Evolutionary conservation across 2,113 vertebrate genomes (phyloP), one percentile per base, ranked within the genome.

Genomic region (Neopipo cinnamomea): DNA sequence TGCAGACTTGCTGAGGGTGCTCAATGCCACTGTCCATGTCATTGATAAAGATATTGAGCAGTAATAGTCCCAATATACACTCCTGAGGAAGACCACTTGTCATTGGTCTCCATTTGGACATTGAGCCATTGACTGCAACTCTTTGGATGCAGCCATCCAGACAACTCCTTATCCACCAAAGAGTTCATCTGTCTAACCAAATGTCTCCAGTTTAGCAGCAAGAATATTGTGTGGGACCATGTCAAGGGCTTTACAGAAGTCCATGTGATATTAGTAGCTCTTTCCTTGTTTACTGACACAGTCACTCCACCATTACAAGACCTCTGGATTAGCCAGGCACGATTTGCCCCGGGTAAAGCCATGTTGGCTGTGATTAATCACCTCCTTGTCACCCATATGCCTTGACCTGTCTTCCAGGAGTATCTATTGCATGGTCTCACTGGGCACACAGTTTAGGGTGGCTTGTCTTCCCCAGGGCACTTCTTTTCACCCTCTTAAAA

Each of bases 81-180:
- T n/a, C 20, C 27, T 70, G 49, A 68, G 28, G 44, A 82, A 35
- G 16, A 59, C 8, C 11, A 14, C 15, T 20, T 44, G 12, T 33
- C 17, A n/a, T 8, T 61, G 12, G 17, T 52, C 17, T 77, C 30
- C 31, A 33, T 42, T 37, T 82, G 53, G 31, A 63, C 5, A 13
- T 19, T 20, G 16, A 89, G 17, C 18, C 10, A 2, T 41, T 78
- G 41, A 59, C 24, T 63, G 8, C 35, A 68, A 49, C 17, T 13
- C 53, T 85, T 82, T 33, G 28, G 14, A n/a, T 55, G 28, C 0
- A 0, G 9, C 2, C 1, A 56, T 59, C 8, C 47, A 41, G 24
- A 35, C 6, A 23, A 44, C 77, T 82, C 21, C 31, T 82, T 59
- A 41, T 44, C 7, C 24, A 63, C 33, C 5, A 14, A 25, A 44